phyloP scores from a whole-genome alignment of 2,888 invertebrate species.

The Agrilus biguttatus region DNA sequence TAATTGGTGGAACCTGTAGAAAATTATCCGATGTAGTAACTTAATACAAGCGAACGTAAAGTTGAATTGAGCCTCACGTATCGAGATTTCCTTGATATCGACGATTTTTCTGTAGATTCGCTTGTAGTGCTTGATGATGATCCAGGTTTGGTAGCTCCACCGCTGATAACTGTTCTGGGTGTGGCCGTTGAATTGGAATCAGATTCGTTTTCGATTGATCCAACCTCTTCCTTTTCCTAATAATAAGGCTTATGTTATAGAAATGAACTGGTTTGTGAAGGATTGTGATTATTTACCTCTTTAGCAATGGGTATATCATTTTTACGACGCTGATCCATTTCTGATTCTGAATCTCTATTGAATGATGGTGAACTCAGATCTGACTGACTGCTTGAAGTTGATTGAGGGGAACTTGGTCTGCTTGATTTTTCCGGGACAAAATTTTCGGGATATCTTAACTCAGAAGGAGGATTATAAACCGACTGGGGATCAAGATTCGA shows the following conservation, averaged over 20 bases:
- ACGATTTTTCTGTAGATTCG: slow-evolving; percentile 40
- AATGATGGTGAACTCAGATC: slow-evolving; percentile 57
- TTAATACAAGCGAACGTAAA: background rate
- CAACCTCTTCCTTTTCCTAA: slow-evolving; percentile 39
- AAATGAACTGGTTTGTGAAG: background rate
- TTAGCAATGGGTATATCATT: slow-evolving; percentile 19
- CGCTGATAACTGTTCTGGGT: slow-evolving; percentile 54
- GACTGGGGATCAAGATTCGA: slow-evolving; percentile 58
- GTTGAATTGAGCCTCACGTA: slow-evolving; percentile 28
- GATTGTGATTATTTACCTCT: slow-evolving; percentile 4
- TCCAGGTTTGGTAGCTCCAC: slow-evolving; percentile 33
- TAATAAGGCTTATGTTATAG: slow-evolving; percentile 7
- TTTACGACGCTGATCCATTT: slow-evolving; percentile 36
- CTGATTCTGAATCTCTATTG: slow-evolving; percentile 53
- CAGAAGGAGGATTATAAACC: slow-evolving; percentile 85
- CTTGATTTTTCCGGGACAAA: slow-evolving; percentile 32
- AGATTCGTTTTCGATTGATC: slow-evolving; percentile 58
- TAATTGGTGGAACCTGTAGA: slow-evolving; percentile 37
- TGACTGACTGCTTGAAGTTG: slow-evolving; percentile 58
- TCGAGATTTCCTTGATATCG: slow-evolving; percentile 36
- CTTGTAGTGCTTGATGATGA: slow-evolving; percentile 35
- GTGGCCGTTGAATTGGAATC: slow-evolving; percentile 65
- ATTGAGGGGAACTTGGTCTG: slow-evolving; percentile 56
- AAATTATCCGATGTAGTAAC: background rate
- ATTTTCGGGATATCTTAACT: slow-evolving; percentile 70